Evolutionary conservation across 2,888 invertebrate species (phyloP).

Genomic region (Agonopterix heracliana): DNA sequence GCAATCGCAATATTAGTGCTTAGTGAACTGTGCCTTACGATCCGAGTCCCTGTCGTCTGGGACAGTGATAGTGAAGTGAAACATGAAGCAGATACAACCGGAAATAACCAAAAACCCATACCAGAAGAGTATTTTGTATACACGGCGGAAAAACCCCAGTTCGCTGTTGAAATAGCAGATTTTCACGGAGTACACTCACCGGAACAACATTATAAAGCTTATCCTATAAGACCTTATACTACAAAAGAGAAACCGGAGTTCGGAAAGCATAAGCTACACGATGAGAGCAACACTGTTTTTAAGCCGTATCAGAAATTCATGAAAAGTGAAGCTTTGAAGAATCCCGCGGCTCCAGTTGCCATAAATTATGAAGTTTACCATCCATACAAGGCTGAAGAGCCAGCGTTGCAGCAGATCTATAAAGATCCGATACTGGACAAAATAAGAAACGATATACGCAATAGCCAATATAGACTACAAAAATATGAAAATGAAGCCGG

Average conservation of each 20-base stretch:
- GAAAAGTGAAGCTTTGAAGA: constrained; percentile 24
- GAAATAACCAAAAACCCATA: constrained; percentile 24
- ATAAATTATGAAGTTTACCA: constrained; percentile 59
- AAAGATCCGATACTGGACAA: constrained; percentile 54
- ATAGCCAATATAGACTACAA: constrained; percentile 45
- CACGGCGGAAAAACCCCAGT: constrained; percentile 58
- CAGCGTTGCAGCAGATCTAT: constrained; percentile 49
- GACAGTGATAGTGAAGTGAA: constrained; percentile 52
- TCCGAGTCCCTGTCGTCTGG: constrained; percentile 59
- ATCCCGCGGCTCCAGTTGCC: constrained; percentile 35
- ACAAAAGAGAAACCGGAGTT: constrained; percentile 38
- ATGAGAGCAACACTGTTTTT: constrained; percentile 32
- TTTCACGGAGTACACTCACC: constrained; percentile 59
- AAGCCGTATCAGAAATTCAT: constrained; percentile 45
- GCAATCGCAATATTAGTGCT: constrained; percentile 40
- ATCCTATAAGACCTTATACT: constrained; percentile 49
- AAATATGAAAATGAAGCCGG: constrained; percentile 54
- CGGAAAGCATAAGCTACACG: constrained; percentile 49
- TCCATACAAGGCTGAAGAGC: constrained; percentile 60
- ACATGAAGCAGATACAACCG: neutral
- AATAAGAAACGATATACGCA: constrained; percentile 47
- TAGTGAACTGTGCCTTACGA: constrained; percentile 49
- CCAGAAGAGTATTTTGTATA: constrained; percentile 59
- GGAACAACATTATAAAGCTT: constrained; percentile 46
- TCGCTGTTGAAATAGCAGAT: constrained; percentile 53